phyloP scores from a whole-genome alignment of 2,113 vertebrate genomes.

The Herpetotheres cachinnans region DNA sequence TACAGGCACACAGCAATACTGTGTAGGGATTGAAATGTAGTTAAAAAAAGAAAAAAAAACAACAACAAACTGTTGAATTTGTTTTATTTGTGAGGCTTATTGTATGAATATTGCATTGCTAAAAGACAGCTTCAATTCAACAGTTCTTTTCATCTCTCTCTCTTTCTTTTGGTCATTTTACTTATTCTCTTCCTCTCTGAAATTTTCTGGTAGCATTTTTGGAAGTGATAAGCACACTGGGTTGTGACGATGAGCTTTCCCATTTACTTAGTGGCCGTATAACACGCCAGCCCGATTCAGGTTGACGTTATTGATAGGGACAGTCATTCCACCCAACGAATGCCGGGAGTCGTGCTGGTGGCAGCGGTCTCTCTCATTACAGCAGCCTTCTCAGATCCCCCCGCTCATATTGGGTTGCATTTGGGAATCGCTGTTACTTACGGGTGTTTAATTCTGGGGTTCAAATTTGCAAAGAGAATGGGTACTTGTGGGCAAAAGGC shows the following conservation, averaged over 20 bases:
- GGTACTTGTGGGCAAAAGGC: background rate
- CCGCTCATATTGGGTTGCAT: background rate
- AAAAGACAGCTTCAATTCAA: background rate
- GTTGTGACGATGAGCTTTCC: background rate
- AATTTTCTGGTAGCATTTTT: background rate
- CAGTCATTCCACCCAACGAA: accelerated
- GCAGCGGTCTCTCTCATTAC: background rate
- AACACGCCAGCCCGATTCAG: accelerated
- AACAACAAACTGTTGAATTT: background rate
- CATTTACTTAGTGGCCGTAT: background rate
- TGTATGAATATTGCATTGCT: background rate
- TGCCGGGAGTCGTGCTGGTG: accelerated
- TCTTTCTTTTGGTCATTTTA: background rate
- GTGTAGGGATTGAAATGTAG: background rate
- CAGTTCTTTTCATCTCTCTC: background rate
- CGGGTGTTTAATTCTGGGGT: background rate
- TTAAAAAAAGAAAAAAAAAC: background rate
- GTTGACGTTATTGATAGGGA: accelerated
- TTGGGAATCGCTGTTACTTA: background rate
- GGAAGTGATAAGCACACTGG: background rate
- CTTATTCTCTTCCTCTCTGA: background rate
- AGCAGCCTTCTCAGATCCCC: background rate
- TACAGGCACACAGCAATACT: background rate
- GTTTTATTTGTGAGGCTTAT: background rate
- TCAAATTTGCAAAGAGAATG: background rate